Evolutionary conservation across 2,888 invertebrate genomes (phyloP), one percentile per base, ranked within the genome.

Genomic region (Philereme transversata): DNA sequence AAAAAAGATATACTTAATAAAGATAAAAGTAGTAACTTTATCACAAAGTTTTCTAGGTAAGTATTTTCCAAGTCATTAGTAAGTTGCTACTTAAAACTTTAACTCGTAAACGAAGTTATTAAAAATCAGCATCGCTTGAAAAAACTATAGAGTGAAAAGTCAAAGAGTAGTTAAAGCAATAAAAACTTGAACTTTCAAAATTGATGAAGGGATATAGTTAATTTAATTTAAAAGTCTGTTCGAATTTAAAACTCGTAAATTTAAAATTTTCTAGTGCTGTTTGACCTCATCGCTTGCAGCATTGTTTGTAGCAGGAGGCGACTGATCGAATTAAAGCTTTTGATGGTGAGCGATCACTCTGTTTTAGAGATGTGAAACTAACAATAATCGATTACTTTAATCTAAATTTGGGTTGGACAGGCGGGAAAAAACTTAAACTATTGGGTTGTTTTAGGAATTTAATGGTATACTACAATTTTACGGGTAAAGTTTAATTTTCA

Each of bases 271-370:
- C 82, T 77, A 61, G 77, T 80, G 82, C 80, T 82, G 83, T 75
- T 69, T 85, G 84, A 87, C 87, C 86, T 80, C 69, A 58, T 62
- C 45, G 60, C 70, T 75, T 74, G 70, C 73, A 73, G 78, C 76
- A 75, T 72, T 75, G 74, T 81, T 76, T 77, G 69, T 75, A 72
- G 73, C 71, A 78, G 78, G 77, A 77, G 78, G 78, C 81, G 73
- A 78, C 82, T 89, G 87, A 90, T 90, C 82, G 86, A 90, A 89
- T 90, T 88, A 88, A 86, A 84, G 74, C 77, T 74, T 82, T 81
- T 74, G 80, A 78, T 82, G 79, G 81, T 81, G 82, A 84, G 82
- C 76, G 83, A 78, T 75, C 77, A 74, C 75, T 75, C 72, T 73
- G 48, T 35, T 69, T 57, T 79, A 84, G 84, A 76, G 82, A 71